Conservation (phyloP, 2,113 vertebrate species). For the Pollachius pollachius region DNA sequence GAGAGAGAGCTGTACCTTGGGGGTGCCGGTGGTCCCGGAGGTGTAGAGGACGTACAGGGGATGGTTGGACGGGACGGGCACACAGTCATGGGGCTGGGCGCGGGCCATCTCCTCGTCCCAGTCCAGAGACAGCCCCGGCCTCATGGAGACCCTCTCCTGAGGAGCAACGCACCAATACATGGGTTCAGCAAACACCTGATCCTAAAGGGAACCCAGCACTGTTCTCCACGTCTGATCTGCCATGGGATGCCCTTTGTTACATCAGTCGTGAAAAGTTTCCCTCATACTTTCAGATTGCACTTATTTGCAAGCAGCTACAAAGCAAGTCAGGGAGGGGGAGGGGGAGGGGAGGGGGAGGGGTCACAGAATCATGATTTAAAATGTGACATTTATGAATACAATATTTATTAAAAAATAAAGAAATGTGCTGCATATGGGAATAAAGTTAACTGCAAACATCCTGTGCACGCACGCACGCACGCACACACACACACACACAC, state of each 20-base stretch:
- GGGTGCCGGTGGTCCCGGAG: constrained; percentile 91
- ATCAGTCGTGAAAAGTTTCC: neutral
- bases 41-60: constrained; percentile 96
- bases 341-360: no score
- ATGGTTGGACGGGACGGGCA: constrained; percentile 83
- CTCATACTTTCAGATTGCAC: no score
- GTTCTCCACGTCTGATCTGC: neutral
- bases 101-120: constrained; percentile 90
- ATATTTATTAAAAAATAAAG: no score
- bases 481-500: neutral
- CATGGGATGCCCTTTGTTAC: no score
- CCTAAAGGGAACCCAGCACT: neutral
- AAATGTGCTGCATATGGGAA: no score
- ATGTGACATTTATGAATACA: no score
- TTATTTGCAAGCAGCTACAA: no score
- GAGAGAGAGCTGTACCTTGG: constrained; percentile 78
- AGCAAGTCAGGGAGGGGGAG: no score
- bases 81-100: constrained; percentile 80
- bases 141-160: constrained; percentile 78
- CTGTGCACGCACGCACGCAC: no score
- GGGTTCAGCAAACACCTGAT: neutral
- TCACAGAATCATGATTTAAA: no score
- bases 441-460: no score
- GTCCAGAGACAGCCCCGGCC: constrained; percentile 77
- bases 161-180: neutral